Base-by-base conservation (phyloP, 2,888 invertebrate species). In the Erynnis tages region DNA sequence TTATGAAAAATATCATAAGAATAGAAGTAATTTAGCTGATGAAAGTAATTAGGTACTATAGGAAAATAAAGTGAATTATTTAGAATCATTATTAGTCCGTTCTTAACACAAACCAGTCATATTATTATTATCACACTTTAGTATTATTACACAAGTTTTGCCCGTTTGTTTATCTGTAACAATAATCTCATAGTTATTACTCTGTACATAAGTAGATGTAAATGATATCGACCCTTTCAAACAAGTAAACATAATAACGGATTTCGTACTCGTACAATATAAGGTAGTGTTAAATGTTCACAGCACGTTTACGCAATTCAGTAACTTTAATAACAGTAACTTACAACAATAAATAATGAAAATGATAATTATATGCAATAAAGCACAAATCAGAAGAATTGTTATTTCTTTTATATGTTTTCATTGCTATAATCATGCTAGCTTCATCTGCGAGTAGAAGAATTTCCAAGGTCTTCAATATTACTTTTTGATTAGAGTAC, bases 381-480 rank as follows among this genome's bases (percentile, higher is more conserved):
- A 16, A 17, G 6, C 25, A 13, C 8, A 48, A 29, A 37, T 29
- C 25, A 37, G 19, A 25, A 37, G 16, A 47, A 47, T 37, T 38
- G 7, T 17, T 46, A n/a, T n/a, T n/a, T n/a, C n/a, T n/a, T n/a
- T n/a, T n/a, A n/a, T 46, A 46, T 37, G 10, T 46, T 14, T 32
- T 40, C n/a, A n/a, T n/a, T n/a, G n/a, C n/a, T n/a, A n/a, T n/a
- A n/a, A n/a, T n/a, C n/a, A n/a, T n/a, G n/a, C n/a, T n/a, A n/a
- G n/a, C n/a, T n/a, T n/a, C n/a, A n/a, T n/a, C n/a, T n/a, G n/a
- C 1, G 16, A 4, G 2, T 30, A 5, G 11, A 30, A 40, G 16
- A 14, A 34, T 40, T 49, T 55, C 52, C 62, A 62, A 63, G 62
- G 63, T 58, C 58, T 50, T 55, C 34, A 54, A 56, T 62, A 59